Base-by-base conservation (phyloP, 2,113 vertebrate species). In the Chaetodon auriga region DNA sequence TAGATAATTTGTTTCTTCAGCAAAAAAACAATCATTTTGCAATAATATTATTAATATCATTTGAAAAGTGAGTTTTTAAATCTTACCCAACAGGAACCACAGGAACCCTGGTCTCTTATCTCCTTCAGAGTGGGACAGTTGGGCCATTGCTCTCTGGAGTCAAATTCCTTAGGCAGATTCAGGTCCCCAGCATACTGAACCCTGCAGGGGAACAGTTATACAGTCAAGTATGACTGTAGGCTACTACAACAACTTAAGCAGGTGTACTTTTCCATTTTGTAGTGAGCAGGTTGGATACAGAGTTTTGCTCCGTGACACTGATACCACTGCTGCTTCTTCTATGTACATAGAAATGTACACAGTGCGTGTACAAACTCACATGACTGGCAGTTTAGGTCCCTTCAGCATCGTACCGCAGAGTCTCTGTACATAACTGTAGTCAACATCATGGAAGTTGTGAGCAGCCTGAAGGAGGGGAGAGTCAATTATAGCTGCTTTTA, bases 11-110 rank as follows among this genome's bases (percentile, higher is more conserved):
- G 30, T 53, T 63, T 0, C 5, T 49, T 30, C 1, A n/a, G n/a
- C n/a, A n/a, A n/a, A n/a, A n/a, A n/a, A n/a, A n/a, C n/a, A n/a
- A n/a, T n/a, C n/a, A n/a, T n/a, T n/a, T n/a, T n/a, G n/a, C n/a
- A n/a, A n/a, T n/a, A n/a, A n/a, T n/a, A n/a, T n/a, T n/a, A n/a
- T n/a, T n/a, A n/a, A 58, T 18, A 68, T 53, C 3, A 10, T 66
- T 43, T 60, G 11, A 78, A 0, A 23, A 25, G 7, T 25, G 3
- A 30, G 9, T 73, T 64, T 54, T 15, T 48, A 18, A 48, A 0
- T 61, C 83, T 95, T 81, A 99, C 98, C 98, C 98, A 99, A 90
- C 98, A 99, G 30, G 98, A 99, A n/a, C 98, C 98, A 21, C 98
- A 99, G 58, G 98, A 99, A 4, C 98, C 98, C 91, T 99, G 98